phyloP scores from a whole-genome alignment of 2,113 vertebrate genomes.

The Etheostoma cragini region DNA sequence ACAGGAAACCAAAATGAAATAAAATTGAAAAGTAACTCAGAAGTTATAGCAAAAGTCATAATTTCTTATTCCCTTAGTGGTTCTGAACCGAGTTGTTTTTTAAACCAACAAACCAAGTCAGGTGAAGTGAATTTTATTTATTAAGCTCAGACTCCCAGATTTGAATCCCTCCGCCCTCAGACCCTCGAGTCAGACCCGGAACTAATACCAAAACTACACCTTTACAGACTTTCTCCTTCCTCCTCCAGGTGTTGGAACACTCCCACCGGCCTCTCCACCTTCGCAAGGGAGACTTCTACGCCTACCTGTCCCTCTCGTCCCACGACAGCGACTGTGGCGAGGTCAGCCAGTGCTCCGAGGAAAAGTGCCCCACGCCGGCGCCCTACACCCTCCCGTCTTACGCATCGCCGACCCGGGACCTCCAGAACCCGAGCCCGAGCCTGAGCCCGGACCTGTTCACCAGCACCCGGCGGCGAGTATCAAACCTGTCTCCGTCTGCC shows the following conservation, averaged over 20 bases:
- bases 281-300: slow-evolving; percentile 96
- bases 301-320: slow-evolving; percentile 97
- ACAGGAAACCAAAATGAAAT: no score
- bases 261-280: slow-evolving; percentile 93
- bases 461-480: neutral
- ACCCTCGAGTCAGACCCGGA: neutral
- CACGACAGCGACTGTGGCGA: slow-evolving; percentile 99
- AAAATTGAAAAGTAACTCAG: neutral
- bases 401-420: slow-evolving; percentile 26
- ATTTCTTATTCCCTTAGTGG: no score
- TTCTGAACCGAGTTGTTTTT: neutral
- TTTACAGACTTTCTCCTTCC: neutral
- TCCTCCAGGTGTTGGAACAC: slow-evolving; percentile 86
- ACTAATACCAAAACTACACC: neutral
- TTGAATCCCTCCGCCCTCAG: neutral
- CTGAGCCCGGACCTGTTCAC: slow-evolving; percentile 38
- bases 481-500: neutral
- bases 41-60: no score
- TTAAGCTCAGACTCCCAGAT: neutral
- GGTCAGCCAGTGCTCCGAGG: slow-evolving; percentile 89
- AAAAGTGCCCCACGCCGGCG: slow-evolving; percentile 87
- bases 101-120: no score
- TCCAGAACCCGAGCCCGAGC: slow-evolving; percentile 44
- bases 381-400: slow-evolving; percentile 67
- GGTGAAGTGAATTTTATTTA: neutral